Percentiles rank a stretch among this genome's conserved stretches.
phyloP scores from a whole-genome alignment of 2,113 vertebrate species.

The Egretta garzetta region DNA sequence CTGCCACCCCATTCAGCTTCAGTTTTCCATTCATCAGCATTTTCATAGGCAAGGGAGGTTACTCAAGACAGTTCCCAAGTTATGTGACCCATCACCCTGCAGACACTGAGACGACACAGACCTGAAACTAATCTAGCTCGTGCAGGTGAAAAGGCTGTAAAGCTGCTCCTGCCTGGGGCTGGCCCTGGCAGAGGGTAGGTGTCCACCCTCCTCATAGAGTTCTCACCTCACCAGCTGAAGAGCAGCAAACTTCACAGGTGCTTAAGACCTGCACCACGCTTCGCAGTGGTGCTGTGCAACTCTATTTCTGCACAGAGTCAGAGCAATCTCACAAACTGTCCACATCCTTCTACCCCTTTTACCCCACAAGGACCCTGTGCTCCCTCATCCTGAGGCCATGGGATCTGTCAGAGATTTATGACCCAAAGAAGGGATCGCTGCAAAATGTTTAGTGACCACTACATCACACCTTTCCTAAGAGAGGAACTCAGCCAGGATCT shows the following conservation, averaged over 20 bases:
- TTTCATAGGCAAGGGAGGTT: background rate
- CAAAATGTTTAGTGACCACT: background rate
- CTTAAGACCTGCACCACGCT: background rate
- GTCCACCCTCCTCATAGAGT: background rate
- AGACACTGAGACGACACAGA: background rate
- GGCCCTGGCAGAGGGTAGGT: background rate
- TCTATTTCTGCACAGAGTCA: background rate
- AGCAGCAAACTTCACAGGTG: background rate
- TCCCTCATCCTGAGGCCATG: background rate
- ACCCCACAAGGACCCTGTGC: fast-evolving
- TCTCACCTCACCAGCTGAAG: background rate
- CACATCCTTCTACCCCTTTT: background rate
- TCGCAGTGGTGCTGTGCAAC: background rate
- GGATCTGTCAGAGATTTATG: background rate
- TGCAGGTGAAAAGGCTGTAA: background rate
- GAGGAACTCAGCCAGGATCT: background rate
- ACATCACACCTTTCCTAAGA: background rate
- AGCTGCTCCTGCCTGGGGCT: background rate
- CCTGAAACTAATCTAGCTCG: background rate
- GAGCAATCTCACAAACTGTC: background rate
- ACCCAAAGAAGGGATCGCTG: background rate
- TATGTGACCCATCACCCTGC: background rate
- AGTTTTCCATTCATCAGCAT: background rate
- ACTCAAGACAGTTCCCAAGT: background rate
- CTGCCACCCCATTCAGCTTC: background rate